These are phyloP conservation scores for Ridgeia piscesae DNA, from an alignment of 1,140 invertebrate genomes.

Conservation along the genomic window DNA sequence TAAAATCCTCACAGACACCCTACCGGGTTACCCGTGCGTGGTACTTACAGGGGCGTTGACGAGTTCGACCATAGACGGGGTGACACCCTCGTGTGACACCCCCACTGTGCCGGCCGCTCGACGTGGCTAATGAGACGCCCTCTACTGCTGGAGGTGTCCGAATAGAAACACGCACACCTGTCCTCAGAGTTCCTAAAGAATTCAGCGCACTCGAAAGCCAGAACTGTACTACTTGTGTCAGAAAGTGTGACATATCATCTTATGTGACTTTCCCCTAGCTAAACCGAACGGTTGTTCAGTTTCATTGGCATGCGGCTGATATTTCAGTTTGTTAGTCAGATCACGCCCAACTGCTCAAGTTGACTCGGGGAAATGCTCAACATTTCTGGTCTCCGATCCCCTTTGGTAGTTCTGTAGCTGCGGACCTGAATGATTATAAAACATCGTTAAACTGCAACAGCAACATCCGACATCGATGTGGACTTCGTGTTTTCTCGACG, in stretches of 20 bases:
- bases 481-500: neutral
- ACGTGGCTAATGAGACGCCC: neutral
- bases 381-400: neutral
- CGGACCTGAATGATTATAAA: neutral
- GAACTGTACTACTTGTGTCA: neutral
- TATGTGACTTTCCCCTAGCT: too few species aligned
- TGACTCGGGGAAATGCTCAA: too few species aligned
- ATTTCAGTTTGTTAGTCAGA: too few species aligned
- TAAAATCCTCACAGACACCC: neutral
- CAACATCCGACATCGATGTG: neutral
- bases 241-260: neutral
- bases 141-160: neutral
- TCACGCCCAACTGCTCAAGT: too few species aligned
- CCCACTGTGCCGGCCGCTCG: neutral
- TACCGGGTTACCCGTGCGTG: neutral
- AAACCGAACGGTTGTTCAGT: too few species aligned
- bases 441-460: neutral
- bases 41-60: neutral
- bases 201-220: neutral
- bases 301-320: too few species aligned
- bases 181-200: neutral
- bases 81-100: neutral
- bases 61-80: neutral
- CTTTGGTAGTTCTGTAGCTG: neutral
- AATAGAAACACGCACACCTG: neutral